Base-by-base conservation (phyloP, 2,113 vertebrate genomes). In the Lamprotornis superbus region DNA sequence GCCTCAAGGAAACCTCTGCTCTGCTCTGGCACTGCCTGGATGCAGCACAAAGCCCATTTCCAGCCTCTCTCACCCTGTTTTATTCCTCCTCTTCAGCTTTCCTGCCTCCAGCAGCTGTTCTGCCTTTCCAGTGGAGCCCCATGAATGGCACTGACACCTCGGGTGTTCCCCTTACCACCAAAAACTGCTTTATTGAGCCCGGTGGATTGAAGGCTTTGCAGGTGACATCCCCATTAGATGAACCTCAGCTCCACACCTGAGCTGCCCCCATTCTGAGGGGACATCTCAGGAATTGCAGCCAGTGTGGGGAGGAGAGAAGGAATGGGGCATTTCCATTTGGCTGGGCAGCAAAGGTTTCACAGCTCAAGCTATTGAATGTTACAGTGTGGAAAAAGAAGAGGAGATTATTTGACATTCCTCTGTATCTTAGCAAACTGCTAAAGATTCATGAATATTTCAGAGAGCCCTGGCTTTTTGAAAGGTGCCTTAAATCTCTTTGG, bases 91-190 rank as follows among this genome's bases (percentile, higher is more conserved):
- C 0, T 24, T 39, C 31, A n/a, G 6, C 11, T 55, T 28, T n/a
- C 55, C 65, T 46, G 42, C 64, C 31, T 73, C 7, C 64, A 63
- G 46, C 63, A 37, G 12, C 0, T 17, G 30, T 15, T 47, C 40
- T 37, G 81, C 2, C 15, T 59, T 77, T 33, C 39, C 44, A 27
- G 73, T 20, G 44, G 33, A 28, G 27, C 76, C 5, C 3, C 33
- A 10, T 1, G 1, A 22, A 5, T 0, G 21, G 25, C 74, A 37
- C 31, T 15, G 52, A 30, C n/a, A 7, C 17, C 42, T 69, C 80
- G 28, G 70, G 3, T 12, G 24, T 40, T 4, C 14, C 27, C 65
- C n/a, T 71, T 1, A 4, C 1, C n/a, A 15, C 52, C 15, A 2
- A 59, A 7, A 75, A 0, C 20, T 74, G 46, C 55, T 84, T 53